phyloP scores from a whole-genome alignment of 2,797 vertebrate species.

The Atherinosoma microstoma region DNA sequence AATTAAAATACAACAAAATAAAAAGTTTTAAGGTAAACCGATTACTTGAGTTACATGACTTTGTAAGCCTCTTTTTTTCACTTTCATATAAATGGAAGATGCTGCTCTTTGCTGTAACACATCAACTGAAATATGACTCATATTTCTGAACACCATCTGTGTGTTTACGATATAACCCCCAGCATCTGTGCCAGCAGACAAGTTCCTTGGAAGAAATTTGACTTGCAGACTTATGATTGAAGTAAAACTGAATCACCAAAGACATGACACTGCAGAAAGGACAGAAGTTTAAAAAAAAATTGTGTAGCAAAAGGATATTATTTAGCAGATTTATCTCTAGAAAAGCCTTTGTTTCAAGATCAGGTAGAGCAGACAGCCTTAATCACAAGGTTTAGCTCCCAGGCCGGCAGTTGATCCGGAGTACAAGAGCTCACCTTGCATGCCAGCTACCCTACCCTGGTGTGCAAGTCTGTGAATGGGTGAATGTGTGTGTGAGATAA shows the following conservation, averaged over 20 bases:
- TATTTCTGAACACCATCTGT: slow-evolving; percentile 67
- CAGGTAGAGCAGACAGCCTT: no score
- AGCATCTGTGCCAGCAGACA: slow-evolving; percentile 71
- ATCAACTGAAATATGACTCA: slow-evolving; percentile 66
- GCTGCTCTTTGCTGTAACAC: slow-evolving; percentile 47
- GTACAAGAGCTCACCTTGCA: background rate
- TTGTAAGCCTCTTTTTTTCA: slow-evolving; percentile 19
- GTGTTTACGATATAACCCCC: slow-evolving; percentile 68
- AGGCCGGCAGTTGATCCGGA: background rate
- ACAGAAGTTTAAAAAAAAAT: slow-evolving; percentile 13
- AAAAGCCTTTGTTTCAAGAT: background rate
- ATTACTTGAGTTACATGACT: slow-evolving; percentile 42
- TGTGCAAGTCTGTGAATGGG: background rate
- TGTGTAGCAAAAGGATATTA: background rate
- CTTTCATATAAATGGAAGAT: slow-evolving; percentile 45
- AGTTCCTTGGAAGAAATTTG: slow-evolving; percentile 50
- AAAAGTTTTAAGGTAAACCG: slow-evolving; percentile 32
- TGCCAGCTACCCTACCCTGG: background rate
- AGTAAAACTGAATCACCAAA: slow-evolving; percentile 19
- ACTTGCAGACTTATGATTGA: slow-evolving; percentile 26
- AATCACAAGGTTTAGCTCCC: no score
- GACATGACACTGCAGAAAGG: background rate
- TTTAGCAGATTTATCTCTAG: background rate
- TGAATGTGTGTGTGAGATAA: background rate
- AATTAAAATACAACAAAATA: slow-evolving; percentile 17